These are phyloP conservation scores for Lycaena phlaeas DNA, from an alignment of 2,888 invertebrate genomes.

Conservation along the genomic window DNA sequence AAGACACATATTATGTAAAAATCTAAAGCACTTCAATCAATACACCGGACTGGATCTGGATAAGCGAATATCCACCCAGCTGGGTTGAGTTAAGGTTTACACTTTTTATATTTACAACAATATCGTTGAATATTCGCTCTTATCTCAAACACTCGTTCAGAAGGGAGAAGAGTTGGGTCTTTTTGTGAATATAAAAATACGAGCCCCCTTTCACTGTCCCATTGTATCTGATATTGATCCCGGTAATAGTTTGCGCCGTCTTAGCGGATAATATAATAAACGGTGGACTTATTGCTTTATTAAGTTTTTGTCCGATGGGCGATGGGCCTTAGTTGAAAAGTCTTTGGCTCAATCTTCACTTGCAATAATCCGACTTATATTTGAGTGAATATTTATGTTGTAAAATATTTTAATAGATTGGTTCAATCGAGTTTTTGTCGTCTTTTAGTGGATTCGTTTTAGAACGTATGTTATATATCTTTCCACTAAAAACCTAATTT, in stretches of 20 bases:
- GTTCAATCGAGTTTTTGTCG: too few species aligned
- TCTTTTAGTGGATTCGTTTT: too few species aligned
- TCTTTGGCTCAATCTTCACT: too few species aligned
- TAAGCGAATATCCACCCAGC: constrained; percentile 31
- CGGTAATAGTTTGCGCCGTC: constrained; percentile 47
- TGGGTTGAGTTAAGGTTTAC: constrained; percentile 23
- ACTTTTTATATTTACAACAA: constrained; percentile 35
- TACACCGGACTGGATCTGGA: constrained; percentile 59
- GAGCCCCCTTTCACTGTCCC: constrained; percentile 70
- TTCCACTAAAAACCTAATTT: too few species aligned
- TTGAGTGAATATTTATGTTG: too few species aligned
- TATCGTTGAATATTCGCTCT: constrained; percentile 42
- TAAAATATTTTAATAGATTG: too few species aligned
- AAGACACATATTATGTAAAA: constrained; percentile 71
- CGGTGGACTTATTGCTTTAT: too few species aligned
- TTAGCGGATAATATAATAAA: neutral
- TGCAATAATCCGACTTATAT: too few species aligned
- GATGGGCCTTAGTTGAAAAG: too few species aligned
- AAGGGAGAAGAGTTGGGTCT: constrained; percentile 61
- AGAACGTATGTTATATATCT: too few species aligned
- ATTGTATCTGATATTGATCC: constrained; percentile 71
- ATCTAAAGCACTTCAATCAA: constrained; percentile 71
- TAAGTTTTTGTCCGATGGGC: too few species aligned
- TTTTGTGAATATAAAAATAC: constrained; percentile 71
- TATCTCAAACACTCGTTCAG: constrained; percentile 34